phyloP scores from a whole-genome alignment of 2,888 invertebrate species.

The Tipula lateralis region DNA sequence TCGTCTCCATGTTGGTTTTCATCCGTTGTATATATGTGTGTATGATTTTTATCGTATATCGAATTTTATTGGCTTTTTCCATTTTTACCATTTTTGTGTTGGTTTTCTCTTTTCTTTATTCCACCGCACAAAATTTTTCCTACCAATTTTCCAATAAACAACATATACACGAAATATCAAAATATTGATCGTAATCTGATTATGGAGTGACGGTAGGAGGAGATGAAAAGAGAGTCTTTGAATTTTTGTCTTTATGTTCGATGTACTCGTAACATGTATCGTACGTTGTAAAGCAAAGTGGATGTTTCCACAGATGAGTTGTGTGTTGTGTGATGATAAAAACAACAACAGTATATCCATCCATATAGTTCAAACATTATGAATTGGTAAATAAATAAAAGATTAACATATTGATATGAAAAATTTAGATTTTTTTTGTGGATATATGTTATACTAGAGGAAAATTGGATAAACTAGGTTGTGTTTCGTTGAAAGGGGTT shows the following conservation, averaged over 20 bases:
- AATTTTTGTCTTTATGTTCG: not conserved
- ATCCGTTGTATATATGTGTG: not conserved
- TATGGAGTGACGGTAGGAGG: not conserved
- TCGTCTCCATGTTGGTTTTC: conserved; percentile 5
- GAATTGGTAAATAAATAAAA: conserved; percentile 19
- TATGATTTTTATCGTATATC: not conserved
- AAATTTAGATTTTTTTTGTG: not conserved
- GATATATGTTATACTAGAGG: not conserved
- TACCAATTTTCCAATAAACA: not conserved
- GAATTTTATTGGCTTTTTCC: conserved; percentile 6
- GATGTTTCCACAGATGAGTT: not conserved
- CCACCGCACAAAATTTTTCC: not conserved
- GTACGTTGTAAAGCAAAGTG: not conserved
- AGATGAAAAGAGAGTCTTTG: not conserved
- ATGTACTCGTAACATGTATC: not conserved
- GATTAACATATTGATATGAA: conserved; percentile 24
- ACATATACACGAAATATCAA: not conserved
- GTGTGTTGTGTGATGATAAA: not conserved
- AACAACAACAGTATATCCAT: not conserved
- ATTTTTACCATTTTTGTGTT: not conserved
- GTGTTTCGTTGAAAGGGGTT: not conserved
- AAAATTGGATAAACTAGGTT: not conserved
- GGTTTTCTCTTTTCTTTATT: not conserved
- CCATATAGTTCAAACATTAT: not conserved
- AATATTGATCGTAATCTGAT: conserved; percentile 24